These are phyloP conservation scores for Oxytorus armatus DNA, from an alignment of 2,888 invertebrate genomes.

Conservation along the genomic window DNA sequence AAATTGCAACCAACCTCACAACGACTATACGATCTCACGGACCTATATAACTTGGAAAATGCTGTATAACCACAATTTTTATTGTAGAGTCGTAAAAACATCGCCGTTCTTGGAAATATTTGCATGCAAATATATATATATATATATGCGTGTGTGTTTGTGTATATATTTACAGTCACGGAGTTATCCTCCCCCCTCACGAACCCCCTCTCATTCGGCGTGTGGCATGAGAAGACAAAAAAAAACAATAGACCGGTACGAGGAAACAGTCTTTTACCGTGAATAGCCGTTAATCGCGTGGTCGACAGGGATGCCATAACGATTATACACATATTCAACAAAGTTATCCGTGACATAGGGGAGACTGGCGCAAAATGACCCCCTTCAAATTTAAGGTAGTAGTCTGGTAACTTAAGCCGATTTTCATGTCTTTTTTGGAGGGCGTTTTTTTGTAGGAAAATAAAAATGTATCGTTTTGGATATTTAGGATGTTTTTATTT, in stretches of 20 bases:
- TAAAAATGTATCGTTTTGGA: too few relatives aligned
- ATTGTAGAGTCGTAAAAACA: conserved; percentile 51
- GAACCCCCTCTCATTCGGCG: conserved; percentile 7
- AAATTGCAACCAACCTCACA: conserved; percentile 47
- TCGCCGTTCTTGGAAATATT: neutral
- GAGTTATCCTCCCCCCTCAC: conserved; percentile 11
- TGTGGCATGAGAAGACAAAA: conserved; percentile 14
- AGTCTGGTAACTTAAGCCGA: too few relatives aligned
- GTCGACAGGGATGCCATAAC: conserved; percentile 30
- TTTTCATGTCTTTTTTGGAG: too few relatives aligned
- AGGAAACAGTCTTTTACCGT: conserved; percentile 9
- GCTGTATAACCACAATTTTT: conserved; percentile 43
- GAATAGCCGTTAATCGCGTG: conserved; percentile 35
- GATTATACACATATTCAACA: too few relatives aligned
- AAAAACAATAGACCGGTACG: conserved; percentile 24
- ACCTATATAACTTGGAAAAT: conserved; percentile 9
- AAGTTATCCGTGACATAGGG: too few relatives aligned
- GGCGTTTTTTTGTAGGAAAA: too few relatives aligned
- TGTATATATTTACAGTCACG: conserved; percentile 10
- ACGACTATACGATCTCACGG: conserved; percentile 26
- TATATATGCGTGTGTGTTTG: too few relatives aligned
- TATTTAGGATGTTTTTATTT: too few relatives aligned
- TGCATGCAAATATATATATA: too few relatives aligned
- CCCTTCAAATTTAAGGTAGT: too few relatives aligned
- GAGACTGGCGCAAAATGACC: too few relatives aligned